Percentiles rank a stretch among this genome's conserved stretches.
Conservation (phyloP, 2,888 invertebrate species). For the Nebria salina region DNA sequence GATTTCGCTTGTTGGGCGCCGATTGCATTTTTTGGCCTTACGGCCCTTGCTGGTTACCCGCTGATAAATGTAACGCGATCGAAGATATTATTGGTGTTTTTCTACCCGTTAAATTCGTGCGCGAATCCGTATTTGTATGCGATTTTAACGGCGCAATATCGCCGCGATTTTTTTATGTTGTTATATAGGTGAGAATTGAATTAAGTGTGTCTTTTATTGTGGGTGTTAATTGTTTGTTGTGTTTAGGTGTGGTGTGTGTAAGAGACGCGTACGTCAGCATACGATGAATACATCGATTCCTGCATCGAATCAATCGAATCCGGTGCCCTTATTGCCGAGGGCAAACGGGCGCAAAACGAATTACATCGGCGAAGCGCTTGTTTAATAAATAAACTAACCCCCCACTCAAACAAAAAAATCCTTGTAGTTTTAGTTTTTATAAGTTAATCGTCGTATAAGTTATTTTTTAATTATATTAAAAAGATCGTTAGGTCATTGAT, state of each 20-base stretch:
- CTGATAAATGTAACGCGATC: conserved; percentile 84
- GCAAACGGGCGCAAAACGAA: conserved; percentile 51
- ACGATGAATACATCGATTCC: conserved; percentile 61
- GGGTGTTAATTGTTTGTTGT: neutral
- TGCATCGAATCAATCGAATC: conserved; percentile 54
- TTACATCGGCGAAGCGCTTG: conserved; percentile 50
- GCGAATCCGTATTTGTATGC: conserved; percentile 94
- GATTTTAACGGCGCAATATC: conserved; percentile 87
- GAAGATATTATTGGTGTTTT: conserved; percentile 86
- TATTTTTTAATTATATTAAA: conserved; percentile 24
- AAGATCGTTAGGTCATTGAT: neutral
- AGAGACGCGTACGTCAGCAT: conserved; percentile 64
- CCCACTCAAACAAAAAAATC: neutral
- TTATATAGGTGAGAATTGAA: conserved; percentile 68
- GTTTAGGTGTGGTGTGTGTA: conserved; percentile 67
- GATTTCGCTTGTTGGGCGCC: conserved; percentile 89
- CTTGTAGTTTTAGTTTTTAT: conserved; percentile 48
- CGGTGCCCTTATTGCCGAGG: conserved; percentile 53
- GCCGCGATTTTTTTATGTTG: conserved; percentile 76
- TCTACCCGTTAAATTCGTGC: conserved; percentile 91
- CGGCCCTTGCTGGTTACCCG: conserved; percentile 85
- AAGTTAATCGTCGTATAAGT: neutral
- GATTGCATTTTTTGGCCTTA: conserved; percentile 87
- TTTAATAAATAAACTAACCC: neutral
- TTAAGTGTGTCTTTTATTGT: neutral